Percentiles rank a stretch among this genome's conserved stretches.
Conservation (phyloP, 2,113 vertebrate genomes). For the Periophthalmus modestus region DNA sequence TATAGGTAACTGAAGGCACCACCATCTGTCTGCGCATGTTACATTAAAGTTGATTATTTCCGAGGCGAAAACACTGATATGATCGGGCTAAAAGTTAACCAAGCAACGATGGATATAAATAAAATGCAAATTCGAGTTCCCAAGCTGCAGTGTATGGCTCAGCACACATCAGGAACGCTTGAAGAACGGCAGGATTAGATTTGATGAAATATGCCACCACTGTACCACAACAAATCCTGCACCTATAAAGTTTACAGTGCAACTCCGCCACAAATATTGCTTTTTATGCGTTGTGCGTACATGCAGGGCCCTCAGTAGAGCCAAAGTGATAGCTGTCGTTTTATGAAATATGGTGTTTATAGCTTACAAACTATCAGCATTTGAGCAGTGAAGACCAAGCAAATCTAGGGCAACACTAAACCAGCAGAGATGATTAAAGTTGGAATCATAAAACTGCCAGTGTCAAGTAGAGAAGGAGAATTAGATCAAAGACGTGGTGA, state of each 20-base stretch:
- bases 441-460: constrained; percentile 54
- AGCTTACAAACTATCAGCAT: constrained; percentile 58
- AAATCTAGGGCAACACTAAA: constrained; percentile 43
- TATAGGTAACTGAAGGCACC: constrained; percentile 1
- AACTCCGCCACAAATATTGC: constrained; percentile 67
- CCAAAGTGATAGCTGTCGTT: constrained; percentile 70
- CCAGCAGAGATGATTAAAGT: constrained; percentile 61
- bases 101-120: constrained; percentile 28
- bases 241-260: constrained; percentile 70
- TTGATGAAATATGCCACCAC: constrained; percentile 69
- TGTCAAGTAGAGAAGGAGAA: constrained; percentile 34
- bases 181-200: constrained; percentile 59
- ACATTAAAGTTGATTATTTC: background rate
- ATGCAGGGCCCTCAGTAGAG: constrained; percentile 43
- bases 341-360: constrained; percentile 67
- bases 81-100: background rate
- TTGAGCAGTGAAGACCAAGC: constrained; percentile 35
- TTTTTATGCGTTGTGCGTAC: constrained; percentile 68
- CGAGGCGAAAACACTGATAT: background rate
- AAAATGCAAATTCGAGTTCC: constrained; percentile 44
- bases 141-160: constrained; percentile 28
- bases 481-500: constrained; percentile 35
- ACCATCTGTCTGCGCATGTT: background rate
- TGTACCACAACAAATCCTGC: constrained; percentile 69
- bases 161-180: constrained; percentile 24